Conservation (phyloP, 2,797 vertebrate species). For the Moxostoma hubbsi region DNA sequence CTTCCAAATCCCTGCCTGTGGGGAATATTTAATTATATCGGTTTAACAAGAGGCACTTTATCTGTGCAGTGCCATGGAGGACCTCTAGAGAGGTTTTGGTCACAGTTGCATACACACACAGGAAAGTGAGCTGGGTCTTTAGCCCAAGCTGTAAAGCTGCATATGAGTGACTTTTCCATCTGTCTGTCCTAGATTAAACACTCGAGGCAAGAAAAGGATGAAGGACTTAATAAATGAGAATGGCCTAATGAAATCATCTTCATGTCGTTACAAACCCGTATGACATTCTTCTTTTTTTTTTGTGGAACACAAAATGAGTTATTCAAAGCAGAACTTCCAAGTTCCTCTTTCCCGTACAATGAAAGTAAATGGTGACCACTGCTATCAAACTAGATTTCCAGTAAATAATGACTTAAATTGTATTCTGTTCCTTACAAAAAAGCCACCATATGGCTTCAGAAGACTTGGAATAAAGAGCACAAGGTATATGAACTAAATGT, state of each 20-base stretch:
- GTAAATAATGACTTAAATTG: too few relatives aligned
- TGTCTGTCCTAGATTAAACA: constrained; percentile 53
- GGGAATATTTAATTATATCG: constrained; percentile 63
- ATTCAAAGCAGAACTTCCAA: too few relatives aligned
- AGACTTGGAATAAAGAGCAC: too few relatives aligned
- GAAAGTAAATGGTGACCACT: too few relatives aligned
- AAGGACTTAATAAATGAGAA: neutral
- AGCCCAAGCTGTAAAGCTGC: constrained; percentile 36
- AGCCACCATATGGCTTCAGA: too few relatives aligned
- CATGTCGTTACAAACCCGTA: too few relatives aligned
- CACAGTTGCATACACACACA: constrained; percentile 46
- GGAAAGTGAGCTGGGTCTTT: constrained; percentile 42
- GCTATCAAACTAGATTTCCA: too few relatives aligned
- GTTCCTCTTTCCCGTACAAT: too few relatives aligned
- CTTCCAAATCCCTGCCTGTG: constrained; percentile 53
- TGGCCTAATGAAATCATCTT: neutral
- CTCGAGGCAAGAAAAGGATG: constrained; percentile 31
- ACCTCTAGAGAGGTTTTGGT: constrained; percentile 52
- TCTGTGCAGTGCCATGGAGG: constrained; percentile 49
- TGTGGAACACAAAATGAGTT: too few relatives aligned
- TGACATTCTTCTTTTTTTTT: too few relatives aligned
- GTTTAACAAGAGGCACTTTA: constrained; percentile 57
- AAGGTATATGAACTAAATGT: too few relatives aligned
- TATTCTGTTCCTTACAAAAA: too few relatives aligned
- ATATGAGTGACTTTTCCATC: constrained; percentile 48